Percentiles rank a stretch among this genome's conserved stretches.
Conservation (phyloP, 2,888 invertebrate genomes). For the Pomacea canaliculata region DNA sequence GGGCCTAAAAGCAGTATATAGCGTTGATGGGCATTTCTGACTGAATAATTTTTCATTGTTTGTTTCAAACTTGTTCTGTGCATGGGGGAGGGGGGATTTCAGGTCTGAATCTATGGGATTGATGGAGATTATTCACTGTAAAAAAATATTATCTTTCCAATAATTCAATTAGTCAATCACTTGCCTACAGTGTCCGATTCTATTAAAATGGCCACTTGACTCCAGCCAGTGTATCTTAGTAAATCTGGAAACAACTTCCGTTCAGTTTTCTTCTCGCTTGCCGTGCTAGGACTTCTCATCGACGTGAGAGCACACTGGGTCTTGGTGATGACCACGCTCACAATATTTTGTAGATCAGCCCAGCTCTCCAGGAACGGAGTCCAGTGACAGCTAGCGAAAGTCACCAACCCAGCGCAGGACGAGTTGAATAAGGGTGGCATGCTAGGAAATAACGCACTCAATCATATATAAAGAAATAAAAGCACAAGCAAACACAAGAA, state of each 20-base stretch:
- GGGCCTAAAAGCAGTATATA: no score
- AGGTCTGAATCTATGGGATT: no score
- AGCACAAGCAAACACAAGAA: no score
- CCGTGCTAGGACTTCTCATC: neutral
- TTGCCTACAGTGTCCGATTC: slow-evolving; percentile 7
- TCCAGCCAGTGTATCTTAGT: slow-evolving; percentile 2
- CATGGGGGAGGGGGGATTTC: no score
- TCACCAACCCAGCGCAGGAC: slow-evolving; percentile 7
- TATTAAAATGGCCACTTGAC: slow-evolving; percentile 14
- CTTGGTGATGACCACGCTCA: slow-evolving; percentile 19
- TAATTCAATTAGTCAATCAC: neutral
- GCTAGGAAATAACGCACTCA: neutral
- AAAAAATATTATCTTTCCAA: no score
- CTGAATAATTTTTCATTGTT: no score
- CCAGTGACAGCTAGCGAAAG: neutral
- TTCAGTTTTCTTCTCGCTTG: neutral
- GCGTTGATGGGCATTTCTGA: no score
- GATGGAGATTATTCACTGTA: no score
- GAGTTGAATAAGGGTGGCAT: slow-evolving; percentile 1
- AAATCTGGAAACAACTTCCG: slow-evolving; percentile 3
- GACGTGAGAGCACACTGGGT: slow-evolving; percentile 10
- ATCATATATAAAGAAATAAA: no score
- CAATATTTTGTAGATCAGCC: slow-evolving; percentile 25
- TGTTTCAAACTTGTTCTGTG: no score
- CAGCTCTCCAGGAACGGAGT: slow-evolving; percentile 11